phyloP scores from a whole-genome alignment of 2,113 vertebrate species.

The Vulpes vulpes region DNA sequence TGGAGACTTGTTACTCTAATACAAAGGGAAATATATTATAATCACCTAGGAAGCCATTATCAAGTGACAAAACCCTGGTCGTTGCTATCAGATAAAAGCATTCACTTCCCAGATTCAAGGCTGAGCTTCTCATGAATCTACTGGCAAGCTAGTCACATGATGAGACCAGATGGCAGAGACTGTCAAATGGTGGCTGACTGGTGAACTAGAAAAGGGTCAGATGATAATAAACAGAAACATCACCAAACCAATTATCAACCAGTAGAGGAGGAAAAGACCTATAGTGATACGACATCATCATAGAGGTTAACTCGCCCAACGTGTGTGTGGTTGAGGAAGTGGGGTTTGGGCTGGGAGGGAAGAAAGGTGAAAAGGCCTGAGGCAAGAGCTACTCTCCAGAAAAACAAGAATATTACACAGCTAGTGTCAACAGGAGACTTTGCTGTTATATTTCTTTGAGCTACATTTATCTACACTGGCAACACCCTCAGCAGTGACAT shows the following conservation, averaged over 20 bases:
- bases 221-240: slow-evolving; percentile 10
- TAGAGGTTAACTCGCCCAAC: not conserved
- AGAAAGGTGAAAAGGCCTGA: not conserved
- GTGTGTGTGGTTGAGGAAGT: not conserved
- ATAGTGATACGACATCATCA: not conserved
- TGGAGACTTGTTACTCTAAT: not conserved
- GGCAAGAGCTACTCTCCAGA: not conserved
- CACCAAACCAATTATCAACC: not conserved
- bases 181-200: not conserved
- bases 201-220: slow-evolving; percentile 36
- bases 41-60: not conserved
- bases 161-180: not conserved
- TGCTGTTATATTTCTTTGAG: not conserved
- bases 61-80: slow-evolving; percentile 35
- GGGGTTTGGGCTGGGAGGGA: not conserved
- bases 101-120: slow-evolving; percentile 35
- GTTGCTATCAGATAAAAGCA: slow-evolving; percentile 28
- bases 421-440: not conserved
- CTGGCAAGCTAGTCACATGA: not conserved
- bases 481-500: slow-evolving; percentile 20
- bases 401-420: not conserved
- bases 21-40: slow-evolving; percentile 17
- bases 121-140: slow-evolving; percentile 29
- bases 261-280: slow-evolving; percentile 12
- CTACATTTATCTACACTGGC: slow-evolving; percentile 3